Percentiles rank a stretch among this genome's conserved stretches.
Evolutionary conservation across 1,140 invertebrate species (phyloP).

Genomic region (Cherax quadricarinatus): DNA sequence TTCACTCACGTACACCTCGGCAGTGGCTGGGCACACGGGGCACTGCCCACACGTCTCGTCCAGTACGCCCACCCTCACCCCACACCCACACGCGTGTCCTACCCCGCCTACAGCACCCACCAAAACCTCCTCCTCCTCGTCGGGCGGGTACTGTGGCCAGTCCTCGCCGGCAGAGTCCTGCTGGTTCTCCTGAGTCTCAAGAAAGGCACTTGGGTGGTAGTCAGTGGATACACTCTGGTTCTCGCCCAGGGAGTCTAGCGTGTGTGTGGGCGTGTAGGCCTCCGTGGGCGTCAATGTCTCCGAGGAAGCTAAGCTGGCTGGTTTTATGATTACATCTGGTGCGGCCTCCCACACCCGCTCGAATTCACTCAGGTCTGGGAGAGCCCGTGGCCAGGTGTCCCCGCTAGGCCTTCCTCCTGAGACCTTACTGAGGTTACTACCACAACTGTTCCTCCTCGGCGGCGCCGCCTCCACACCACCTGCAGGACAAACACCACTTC

Average conservation of each 20-base stretch:
- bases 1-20: conserved; percentile 63
- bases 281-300: conserved; percentile 53
- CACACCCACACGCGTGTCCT: conserved; percentile 54
- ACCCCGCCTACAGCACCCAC: conserved; percentile 59
- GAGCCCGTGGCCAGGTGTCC: not conserved
- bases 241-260: conserved; percentile 19
- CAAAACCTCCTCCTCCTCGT: conserved; percentile 2
- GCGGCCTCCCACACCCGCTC: conserved; percentile 63
- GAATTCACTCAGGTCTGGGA: conserved; percentile 61
- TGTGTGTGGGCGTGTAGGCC: conserved; percentile 5
- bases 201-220: conserved; percentile 63
- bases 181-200: conserved; percentile 51
- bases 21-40: conserved; percentile 35
- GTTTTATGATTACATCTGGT: conserved; percentile 46
- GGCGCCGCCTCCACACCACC: conserved; percentile 1
- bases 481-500: not conserved
- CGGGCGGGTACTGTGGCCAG: too few species aligned
- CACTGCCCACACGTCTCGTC: conserved; percentile 49
- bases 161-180: conserved; percentile 2
- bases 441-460: conserved; percentile 17
- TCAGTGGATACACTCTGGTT: conserved; percentile 18
- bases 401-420: conserved; percentile 24
- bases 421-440: not conserved
- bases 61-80: conserved; percentile 40
- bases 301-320: conserved; percentile 53